Evolutionary conservation across 2,113 vertebrate species (phyloP).

Genomic region (Regulus satrapa): DNA sequence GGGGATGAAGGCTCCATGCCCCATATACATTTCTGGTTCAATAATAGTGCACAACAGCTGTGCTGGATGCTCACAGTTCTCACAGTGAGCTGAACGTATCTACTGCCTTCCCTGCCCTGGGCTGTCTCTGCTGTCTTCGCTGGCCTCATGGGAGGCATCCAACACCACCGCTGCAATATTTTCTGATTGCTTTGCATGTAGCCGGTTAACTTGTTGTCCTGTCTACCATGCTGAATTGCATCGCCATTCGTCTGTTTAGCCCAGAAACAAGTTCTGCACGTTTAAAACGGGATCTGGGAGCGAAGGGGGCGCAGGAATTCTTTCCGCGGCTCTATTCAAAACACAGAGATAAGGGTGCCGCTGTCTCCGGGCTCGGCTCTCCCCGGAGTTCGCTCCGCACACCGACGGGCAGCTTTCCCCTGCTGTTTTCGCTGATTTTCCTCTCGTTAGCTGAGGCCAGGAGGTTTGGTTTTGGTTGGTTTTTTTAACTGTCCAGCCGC

Average conservation of each 20-base stretch:
- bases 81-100: not conserved
- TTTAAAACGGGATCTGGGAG: not conserved
- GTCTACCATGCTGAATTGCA: no score
- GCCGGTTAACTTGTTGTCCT: not conserved
- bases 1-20: not conserved
- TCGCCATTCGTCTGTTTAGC: not conserved
- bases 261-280: not conserved
- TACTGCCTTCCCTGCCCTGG: not conserved
- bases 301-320: no score
- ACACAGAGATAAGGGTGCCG: not conserved
- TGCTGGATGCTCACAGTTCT: not conserved
- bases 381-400: not conserved
- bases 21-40: not conserved
- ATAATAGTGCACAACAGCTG: not conserved
- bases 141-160: not conserved
- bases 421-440: not conserved
- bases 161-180: not conserved
- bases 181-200: not conserved
- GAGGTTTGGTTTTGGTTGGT: not conserved
- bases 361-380: no score
- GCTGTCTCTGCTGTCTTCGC: not conserved
- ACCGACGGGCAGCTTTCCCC: not conserved
- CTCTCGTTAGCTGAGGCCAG: not conserved
- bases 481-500: not conserved
- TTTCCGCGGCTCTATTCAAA: accelerated